A percentile compares a stretch with the other conserved stretches of the same genome.
These are phyloP conservation scores for Limnephilus marmoratus DNA, from an alignment of 2,888 invertebrate genomes.

Conservation along the genomic window DNA sequence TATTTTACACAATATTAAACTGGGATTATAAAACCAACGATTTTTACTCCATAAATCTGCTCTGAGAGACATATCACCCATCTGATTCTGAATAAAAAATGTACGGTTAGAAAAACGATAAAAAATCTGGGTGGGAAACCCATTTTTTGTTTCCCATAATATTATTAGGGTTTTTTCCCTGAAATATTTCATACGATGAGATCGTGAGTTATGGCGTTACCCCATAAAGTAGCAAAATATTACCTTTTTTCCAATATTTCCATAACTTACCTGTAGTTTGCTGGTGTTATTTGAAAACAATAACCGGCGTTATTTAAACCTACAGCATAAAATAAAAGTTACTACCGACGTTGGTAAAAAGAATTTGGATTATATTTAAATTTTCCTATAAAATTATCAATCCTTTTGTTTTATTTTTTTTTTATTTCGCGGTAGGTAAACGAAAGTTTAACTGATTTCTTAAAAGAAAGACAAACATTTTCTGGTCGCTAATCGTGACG, in stretches of 20 bases:
- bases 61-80: neutral
- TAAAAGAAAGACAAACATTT: too few species aligned
- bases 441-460: too few species aligned
- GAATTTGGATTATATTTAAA: neutral
- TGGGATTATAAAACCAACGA: neutral
- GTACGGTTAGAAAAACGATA: neutral
- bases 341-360: neutral
- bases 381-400: neutral
- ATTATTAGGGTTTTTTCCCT: neutral
- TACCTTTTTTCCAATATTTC: constrained; percentile 2
- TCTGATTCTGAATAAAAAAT: neutral
- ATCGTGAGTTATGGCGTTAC: neutral
- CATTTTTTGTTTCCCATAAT: neutral
- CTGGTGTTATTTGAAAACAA: neutral
- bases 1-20: too few species aligned
- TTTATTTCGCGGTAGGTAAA: neutral
- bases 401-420: neutral
- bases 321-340: neutral
- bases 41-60: neutral
- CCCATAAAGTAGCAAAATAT: neutral
- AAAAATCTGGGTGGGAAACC: neutral
- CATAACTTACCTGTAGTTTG: constrained; percentile 2
- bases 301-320: neutral
- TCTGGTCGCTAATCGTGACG: too few species aligned
- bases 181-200: neutral